phyloP scores from a whole-genome alignment of 2,888 invertebrate genomes.

The Phyllotreta cruciferae region DNA sequence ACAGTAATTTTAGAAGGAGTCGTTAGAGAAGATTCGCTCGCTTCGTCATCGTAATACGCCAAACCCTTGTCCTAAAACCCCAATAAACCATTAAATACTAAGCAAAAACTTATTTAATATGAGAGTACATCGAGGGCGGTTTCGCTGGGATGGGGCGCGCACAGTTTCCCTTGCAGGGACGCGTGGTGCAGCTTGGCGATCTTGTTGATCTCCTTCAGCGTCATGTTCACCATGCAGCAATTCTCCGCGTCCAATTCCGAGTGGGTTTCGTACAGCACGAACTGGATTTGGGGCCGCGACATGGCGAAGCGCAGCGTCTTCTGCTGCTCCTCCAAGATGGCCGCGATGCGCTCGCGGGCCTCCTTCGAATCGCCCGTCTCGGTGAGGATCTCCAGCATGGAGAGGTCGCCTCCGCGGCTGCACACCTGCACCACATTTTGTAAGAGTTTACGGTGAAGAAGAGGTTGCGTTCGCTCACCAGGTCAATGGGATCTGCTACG shows the following conservation, averaged over 20 bases:
- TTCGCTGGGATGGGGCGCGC: slow-evolving; percentile 23
- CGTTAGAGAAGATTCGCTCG: slow-evolving; percentile 11
- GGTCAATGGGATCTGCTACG: slow-evolving; percentile 79
- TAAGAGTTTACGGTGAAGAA: background rate
- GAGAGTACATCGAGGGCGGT: background rate
- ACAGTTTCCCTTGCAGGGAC: slow-evolving; percentile 54
- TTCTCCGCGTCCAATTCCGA: slow-evolving; percentile 80
- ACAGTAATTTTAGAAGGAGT: slow-evolving; percentile 4
- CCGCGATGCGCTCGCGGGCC: slow-evolving; percentile 68
- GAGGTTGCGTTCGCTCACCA: slow-evolving; percentile 61
- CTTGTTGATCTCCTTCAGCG: slow-evolving; percentile 74
- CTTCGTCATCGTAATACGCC: slow-evolving; percentile 32
- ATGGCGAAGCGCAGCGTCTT: slow-evolving; percentile 75
- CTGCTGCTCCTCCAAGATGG: slow-evolving; percentile 78
- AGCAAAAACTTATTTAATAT: background rate
- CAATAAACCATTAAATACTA: slow-evolving; percentile 7
- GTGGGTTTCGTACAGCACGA: slow-evolving; percentile 83
- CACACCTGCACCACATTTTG: slow-evolving; percentile 60
- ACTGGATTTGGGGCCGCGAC: slow-evolving; percentile 80
- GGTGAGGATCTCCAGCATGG: slow-evolving; percentile 76
- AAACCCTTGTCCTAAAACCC: slow-evolving; percentile 45
- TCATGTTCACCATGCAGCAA: slow-evolving; percentile 72
- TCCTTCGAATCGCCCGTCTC: slow-evolving; percentile 71
- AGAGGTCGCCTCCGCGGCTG: slow-evolving; percentile 78
- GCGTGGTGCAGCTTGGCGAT: slow-evolving; percentile 74